Conservation (phyloP, 2,113 vertebrate species). For the Callospermophilus lateralis region DNA sequence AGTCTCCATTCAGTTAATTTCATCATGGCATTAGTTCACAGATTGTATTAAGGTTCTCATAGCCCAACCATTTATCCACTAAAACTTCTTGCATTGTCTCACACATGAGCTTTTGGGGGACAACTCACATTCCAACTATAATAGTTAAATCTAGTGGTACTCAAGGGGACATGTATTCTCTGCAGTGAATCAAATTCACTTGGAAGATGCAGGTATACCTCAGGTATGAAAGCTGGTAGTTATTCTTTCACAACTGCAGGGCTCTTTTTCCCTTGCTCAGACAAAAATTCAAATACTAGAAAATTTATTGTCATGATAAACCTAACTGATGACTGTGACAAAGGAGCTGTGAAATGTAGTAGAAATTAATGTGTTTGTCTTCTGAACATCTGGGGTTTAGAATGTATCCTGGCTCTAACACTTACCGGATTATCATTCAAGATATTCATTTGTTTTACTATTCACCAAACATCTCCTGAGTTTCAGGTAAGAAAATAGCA, state of each 20-base stretch:
- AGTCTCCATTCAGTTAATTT: too few relatives aligned
- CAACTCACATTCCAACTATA: too few relatives aligned
- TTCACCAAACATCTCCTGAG: slow-evolving; percentile 25
- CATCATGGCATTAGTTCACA: too few relatives aligned
- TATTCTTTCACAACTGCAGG: not conserved
- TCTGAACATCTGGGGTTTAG: not conserved
- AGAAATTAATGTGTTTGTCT: not conserved
- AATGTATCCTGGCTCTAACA: not conserved
- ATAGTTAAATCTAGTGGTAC: not conserved
- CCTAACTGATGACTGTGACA: too few relatives aligned
- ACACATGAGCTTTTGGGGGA: too few relatives aligned
- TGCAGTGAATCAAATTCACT: not conserved
- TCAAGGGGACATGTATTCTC: not conserved
- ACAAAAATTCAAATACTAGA: not conserved
- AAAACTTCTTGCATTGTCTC: too few relatives aligned
- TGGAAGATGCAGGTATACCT: not conserved
- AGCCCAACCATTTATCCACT: too few relatives aligned
- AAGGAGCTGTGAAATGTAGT: not conserved
- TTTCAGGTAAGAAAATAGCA: not conserved
- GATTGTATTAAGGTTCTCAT: too few relatives aligned
- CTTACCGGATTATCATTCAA: not conserved
- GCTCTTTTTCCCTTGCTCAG: not conserved
- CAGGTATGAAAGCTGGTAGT: not conserved
- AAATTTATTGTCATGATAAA: not conserved
- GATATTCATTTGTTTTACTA: not conserved